These are phyloP conservation scores for Myotis yumanensis DNA, from an alignment of 2,113 vertebrate species.

Conservation along the genomic window DNA sequence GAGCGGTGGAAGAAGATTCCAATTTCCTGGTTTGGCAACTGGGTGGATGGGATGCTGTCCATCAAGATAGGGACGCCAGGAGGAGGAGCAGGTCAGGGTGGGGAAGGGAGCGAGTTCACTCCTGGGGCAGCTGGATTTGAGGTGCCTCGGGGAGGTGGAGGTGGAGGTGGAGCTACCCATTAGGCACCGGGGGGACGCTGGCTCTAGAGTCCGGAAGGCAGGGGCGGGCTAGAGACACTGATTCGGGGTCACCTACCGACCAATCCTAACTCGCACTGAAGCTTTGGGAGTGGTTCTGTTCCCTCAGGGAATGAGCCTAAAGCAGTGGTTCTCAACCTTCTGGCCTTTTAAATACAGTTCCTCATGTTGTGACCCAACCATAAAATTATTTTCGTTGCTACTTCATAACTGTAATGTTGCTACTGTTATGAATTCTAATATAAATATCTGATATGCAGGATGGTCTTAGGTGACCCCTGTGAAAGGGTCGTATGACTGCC, in stretches of 20 bases:
- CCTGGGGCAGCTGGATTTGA: constrained; percentile 40
- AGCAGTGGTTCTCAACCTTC: no score
- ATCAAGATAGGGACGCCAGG: constrained; percentile 36
- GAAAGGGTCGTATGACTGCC: no score
- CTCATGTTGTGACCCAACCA: no score
- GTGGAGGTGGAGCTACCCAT: neutral
- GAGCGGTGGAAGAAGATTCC: neutral
- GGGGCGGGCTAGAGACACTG: neutral
- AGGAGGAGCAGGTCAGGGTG: constrained; percentile 63
- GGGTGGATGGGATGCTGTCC: constrained; percentile 23
- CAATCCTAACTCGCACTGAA: neutral
- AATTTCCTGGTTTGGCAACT: constrained; percentile 50
- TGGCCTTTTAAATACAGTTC: no score
- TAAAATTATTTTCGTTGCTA: no score
- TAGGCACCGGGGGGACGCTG: neutral
- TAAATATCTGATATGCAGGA: no score
- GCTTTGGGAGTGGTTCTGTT: neutral
- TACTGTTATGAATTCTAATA: no score
- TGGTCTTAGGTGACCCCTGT: no score
- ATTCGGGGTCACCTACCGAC: neutral
- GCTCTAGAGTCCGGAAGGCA: neutral
- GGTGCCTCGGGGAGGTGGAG: constrained; percentile 30
- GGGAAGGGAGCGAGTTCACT: constrained; percentile 47
- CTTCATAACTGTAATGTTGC: no score
- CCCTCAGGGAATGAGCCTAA: neutral